Evolutionary conservation across 64 coral and sea anemone species (phyloP).

Genomic region (Astreopora myriophthalma): DNA sequence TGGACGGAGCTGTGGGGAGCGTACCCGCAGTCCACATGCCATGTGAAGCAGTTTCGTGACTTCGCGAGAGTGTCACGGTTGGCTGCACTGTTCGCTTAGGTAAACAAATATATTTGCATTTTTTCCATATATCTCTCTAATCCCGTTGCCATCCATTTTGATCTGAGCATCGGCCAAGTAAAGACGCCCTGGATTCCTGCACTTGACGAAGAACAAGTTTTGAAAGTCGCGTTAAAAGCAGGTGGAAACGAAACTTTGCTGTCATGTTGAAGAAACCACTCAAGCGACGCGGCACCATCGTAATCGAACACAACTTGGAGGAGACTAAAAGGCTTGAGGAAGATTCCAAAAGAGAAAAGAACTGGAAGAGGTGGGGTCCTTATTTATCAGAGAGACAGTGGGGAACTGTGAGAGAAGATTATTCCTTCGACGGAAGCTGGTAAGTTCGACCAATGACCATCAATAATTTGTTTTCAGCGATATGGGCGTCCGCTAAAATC

Average conservation of each 20-base stretch:
- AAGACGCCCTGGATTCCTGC: background rate
- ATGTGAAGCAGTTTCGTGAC: slow-evolving; percentile 24
- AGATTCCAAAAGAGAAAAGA: slow-evolving; percentile 77
- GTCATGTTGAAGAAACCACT: slow-evolving; percentile 15
- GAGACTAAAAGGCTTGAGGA: slow-evolving; percentile 78
- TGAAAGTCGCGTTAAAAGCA: no score
- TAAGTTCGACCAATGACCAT: no score
- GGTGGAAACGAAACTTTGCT: background rate
- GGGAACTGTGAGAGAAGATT: slow-evolving; percentile 98
- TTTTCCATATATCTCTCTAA: no score
- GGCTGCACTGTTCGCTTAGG: background rate
- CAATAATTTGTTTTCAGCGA: background rate
- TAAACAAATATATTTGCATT: slow-evolving; percentile 14
- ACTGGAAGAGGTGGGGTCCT: slow-evolving; percentile 99
- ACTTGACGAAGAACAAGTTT: no score
- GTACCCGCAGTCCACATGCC: no score
- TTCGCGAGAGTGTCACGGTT: background rate
- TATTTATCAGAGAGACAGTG: slow-evolving; percentile 98
- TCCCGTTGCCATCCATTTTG: background rate
- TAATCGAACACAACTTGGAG: slow-evolving; percentile 25
- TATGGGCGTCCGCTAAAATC: no score
- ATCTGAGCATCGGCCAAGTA: background rate
- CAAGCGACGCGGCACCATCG: slow-evolving; percentile 1
- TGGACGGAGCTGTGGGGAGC: no score
- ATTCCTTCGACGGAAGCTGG: slow-evolving; percentile 90